A percentile compares a stretch with the other conserved stretches of the same genome.
Conservation (phyloP, 2,113 vertebrate genomes). For the Typhlomys cinereus region DNA sequence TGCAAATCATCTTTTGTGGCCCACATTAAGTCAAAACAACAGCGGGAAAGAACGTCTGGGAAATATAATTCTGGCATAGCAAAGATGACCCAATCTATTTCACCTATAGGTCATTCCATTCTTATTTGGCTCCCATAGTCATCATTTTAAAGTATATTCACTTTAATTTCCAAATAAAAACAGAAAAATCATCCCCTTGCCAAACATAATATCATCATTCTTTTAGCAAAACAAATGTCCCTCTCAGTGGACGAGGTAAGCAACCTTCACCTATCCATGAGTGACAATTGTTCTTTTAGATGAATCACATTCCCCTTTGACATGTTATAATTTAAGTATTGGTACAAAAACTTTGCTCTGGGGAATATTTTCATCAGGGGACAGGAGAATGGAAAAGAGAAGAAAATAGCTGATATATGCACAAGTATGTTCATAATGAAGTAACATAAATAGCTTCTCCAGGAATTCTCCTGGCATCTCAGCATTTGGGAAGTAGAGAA, state of each 20-base stretch:
- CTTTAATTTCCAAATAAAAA: conserved; percentile 38
- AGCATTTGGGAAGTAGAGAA: neutral
- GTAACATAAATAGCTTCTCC: neutral
- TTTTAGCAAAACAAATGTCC: neutral
- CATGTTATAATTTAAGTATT: neutral
- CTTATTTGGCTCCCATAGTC: neutral
- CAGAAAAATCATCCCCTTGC: neutral
- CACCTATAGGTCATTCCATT: neutral
- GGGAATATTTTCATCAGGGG: neutral
- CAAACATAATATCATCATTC: neutral
- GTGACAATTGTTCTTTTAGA: neutral
- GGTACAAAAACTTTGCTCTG: neutral
- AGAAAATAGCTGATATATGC: neutral
- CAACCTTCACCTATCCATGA: neutral
- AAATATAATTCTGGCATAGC: neutral
- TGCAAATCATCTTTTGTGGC: neutral
- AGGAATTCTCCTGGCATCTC: neutral
- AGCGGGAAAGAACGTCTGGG: neutral
- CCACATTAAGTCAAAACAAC: neutral
- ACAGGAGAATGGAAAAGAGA: neutral
- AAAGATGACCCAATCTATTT: neutral
- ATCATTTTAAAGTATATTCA: conserved; percentile 8
- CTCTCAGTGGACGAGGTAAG: neutral
- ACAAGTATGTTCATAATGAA: neutral
- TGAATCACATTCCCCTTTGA: neutral